Percentiles rank a stretch among this genome's conserved stretches.
Evolutionary conservation across 2,113 vertebrate genomes (phyloP).

Genomic region (Dasypus novemcinctus): DNA sequence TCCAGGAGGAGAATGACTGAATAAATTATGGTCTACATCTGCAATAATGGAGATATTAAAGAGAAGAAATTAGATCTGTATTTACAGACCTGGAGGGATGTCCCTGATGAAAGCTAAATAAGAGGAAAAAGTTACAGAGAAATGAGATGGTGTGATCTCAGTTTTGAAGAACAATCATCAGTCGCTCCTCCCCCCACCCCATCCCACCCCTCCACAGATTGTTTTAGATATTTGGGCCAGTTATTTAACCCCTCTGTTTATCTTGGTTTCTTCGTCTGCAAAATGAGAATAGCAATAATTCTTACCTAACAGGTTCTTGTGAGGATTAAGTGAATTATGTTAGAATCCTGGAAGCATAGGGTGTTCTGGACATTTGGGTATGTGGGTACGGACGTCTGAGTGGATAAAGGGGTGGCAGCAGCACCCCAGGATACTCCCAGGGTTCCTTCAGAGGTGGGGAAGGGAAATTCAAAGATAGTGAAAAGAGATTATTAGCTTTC

Average conservation of each 20-base stretch:
- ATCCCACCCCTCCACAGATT: not conserved
- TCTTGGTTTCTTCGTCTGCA: not conserved
- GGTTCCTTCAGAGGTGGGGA: not conserved
- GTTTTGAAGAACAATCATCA: not conserved
- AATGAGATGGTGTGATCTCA: not conserved
- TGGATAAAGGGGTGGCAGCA: not conserved
- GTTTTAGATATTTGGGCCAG: not conserved
- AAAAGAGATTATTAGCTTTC: not conserved
- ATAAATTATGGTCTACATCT: not conserved
- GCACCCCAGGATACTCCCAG: not conserved
- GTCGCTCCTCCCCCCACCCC: no score
- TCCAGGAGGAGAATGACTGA: not conserved
- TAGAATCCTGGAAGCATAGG: not conserved
- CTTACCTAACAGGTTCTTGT: not conserved
- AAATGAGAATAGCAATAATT: not conserved
- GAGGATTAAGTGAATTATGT: not conserved
- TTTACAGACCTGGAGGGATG: not conserved
- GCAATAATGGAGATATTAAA: not conserved
- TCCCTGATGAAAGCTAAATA: not conserved
- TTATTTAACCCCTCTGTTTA: not conserved
- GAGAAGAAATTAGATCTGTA: not conserved
- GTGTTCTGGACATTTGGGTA: not conserved
- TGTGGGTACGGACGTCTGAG: not conserved
- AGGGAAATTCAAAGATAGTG: not conserved
- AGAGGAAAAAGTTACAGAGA: slow-evolving; percentile 22